Percentiles rank a stretch among this genome's conserved stretches.
Evolutionary conservation across 2,797 vertebrate genomes (phyloP).

Genomic region (Chaetophractus vellerosus): DNA sequence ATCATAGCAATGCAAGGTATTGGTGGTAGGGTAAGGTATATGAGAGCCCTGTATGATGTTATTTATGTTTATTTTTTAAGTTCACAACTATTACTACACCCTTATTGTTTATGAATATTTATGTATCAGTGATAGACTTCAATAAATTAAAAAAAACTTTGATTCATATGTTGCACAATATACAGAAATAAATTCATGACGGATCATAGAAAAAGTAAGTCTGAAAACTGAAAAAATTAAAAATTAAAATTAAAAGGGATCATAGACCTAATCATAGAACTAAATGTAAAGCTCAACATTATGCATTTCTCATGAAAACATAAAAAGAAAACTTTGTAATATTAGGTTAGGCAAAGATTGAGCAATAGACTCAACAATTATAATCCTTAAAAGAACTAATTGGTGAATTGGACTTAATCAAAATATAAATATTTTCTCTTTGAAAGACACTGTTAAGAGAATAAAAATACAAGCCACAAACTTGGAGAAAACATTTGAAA

Average conservation of each 20-base stretch:
- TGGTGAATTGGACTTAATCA: background rate
- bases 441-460: background rate
- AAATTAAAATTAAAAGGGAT: too few species aligned
- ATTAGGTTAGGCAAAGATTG: background rate
- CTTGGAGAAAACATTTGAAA: conserved; percentile 16
- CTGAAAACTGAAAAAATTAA: too few species aligned
- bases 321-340: background rate
- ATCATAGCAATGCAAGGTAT: too few species aligned
- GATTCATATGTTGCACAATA: background rate
- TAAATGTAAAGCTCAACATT: background rate
- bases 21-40: too few species aligned
- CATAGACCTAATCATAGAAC: too few species aligned
- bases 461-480: background rate
- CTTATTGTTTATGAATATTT: too few species aligned
- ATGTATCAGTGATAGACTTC: too few species aligned
- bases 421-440: background rate
- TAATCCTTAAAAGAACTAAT: background rate
- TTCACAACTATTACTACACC: too few species aligned
- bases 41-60: too few species aligned
- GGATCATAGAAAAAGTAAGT: background rate
- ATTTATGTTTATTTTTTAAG: too few species aligned
- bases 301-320: background rate
- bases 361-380: background rate
- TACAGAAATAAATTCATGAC: background rate
- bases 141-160: background rate